These are phyloP conservation scores for Hemitrygon akajei DNA, from an alignment of 2,797 vertebrate genomes.

Conservation along the genomic window DNA sequence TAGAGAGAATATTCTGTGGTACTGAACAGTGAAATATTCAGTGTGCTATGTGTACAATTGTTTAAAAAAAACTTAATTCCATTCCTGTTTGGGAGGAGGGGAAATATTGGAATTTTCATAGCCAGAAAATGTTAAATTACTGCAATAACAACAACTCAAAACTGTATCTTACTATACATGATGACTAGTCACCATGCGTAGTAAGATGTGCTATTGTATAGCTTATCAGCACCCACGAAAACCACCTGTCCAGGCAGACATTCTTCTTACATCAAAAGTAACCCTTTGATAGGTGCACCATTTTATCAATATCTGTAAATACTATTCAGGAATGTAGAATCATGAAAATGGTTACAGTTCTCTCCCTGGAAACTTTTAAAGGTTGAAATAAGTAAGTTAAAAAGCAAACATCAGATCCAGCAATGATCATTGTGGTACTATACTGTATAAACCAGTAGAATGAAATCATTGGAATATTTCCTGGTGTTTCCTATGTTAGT, in stretches of 20 bases:
- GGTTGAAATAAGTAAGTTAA: background rate
- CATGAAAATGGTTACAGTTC: background rate
- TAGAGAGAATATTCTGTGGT: too few species aligned
- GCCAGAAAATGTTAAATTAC: background rate
- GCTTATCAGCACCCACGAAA: background rate
- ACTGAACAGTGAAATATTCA: background rate
- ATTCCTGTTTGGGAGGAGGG: background rate
- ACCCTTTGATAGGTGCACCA: background rate
- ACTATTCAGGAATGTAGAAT: background rate
- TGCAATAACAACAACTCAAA: background rate
- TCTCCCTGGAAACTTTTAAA: background rate
- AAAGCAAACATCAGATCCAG: too few species aligned
- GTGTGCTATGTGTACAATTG: background rate
- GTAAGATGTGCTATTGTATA: background rate
- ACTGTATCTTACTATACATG: background rate
- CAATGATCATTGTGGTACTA: background rate
- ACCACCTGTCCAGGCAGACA: background rate
- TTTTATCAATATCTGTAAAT: background rate
- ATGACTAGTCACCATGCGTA: background rate
- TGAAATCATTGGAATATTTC: background rate
- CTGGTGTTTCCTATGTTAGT: background rate
- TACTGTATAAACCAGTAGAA: background rate
- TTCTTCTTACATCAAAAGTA: conserved; percentile 3
- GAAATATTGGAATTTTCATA: background rate
- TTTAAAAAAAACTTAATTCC: background rate